Base-by-base conservation (phyloP, 1,140 invertebrate genomes). In the Drosophila prosaltans region DNA sequence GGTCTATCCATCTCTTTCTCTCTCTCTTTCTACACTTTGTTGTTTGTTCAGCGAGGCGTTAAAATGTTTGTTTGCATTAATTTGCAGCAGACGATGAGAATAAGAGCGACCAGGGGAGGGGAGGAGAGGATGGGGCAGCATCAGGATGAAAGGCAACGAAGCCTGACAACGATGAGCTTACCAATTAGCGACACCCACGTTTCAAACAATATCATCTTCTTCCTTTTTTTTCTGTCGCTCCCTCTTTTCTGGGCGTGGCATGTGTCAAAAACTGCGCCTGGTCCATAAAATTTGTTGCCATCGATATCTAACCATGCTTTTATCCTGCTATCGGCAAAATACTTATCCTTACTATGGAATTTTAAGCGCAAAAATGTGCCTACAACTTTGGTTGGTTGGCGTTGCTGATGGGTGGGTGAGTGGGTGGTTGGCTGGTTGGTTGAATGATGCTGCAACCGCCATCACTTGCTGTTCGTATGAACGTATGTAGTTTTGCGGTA, bases 11-110 rank as follows among this genome's bases (percentile, higher is more conserved):
- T 30, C 32, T 36, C 32, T 36, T 36, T 36, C 6, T 36, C 45
- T n/a, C 58, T 30, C 45, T 26, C 39, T 40, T 21, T 51, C 45
- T 7, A 9, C 45, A 51, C 72, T 72, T 26, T 70, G 74, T 71
- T 86, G 82, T 88, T 86, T 88, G 80, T 45, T 51, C 80, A 72
- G 76, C 83, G 80, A 80, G 83, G 83, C 83, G 83, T 88, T 88
- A 88, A 88, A 88, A 88, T 88, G 83, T 88, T 88, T 88, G 83
- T 88, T 88, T 88, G 80, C 83, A 88, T 88, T 89, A 88, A 88
- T 88, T 88, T 88, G 83, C 75, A 70, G 69, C 83, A 85, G 83
- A 77, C 83, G 73, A 69, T 72, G 74, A 77, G 65, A 69, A 64
- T 32, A 74, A 70, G 79, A 60, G 45, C 67, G 69, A 58, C 39